These are phyloP conservation scores for Polypterus bichir DNA, from an alignment of 2,113 vertebrate species.

Conservation along the genomic window DNA sequence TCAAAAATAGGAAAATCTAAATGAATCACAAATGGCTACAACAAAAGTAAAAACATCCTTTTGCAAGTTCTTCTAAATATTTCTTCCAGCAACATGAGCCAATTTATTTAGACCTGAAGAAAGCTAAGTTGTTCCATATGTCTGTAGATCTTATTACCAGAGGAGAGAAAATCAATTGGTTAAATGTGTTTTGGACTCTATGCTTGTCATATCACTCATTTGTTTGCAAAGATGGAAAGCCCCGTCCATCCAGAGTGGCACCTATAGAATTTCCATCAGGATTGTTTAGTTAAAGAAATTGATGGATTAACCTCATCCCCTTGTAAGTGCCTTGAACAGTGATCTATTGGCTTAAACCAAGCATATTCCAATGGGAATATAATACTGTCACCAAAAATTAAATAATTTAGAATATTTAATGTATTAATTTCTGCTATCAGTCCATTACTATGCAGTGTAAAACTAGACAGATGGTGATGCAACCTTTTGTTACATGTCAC, in stretches of 20 bases:
- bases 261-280: slow-evolving; percentile 67
- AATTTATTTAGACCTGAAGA: slow-evolving; percentile 51
- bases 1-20: too few relatives aligned
- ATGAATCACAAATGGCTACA: too few relatives aligned
- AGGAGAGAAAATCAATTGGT: slow-evolving; percentile 95
- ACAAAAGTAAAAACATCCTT: not conserved
- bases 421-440: slow-evolving; percentile 61
- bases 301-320: slow-evolving; percentile 81
- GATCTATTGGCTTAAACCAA: slow-evolving; percentile 70
- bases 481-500: too few relatives aligned
- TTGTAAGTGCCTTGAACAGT: slow-evolving; percentile 54
- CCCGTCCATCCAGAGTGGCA: slow-evolving; percentile 77
- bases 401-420: slow-evolving; percentile 53
- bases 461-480: slow-evolving; percentile 19
- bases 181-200: slow-evolving; percentile 79
- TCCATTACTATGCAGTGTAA: slow-evolving; percentile 41
- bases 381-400: slow-evolving; percentile 39
- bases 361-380: slow-evolving; percentile 55
- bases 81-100: slow-evolving; percentile 27
- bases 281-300: slow-evolving; percentile 56
- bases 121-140: slow-evolving; percentile 60
- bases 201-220: slow-evolving; percentile 97
- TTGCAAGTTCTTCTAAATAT: not conserved
- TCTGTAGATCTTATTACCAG: slow-evolving; percentile 89
- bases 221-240: slow-evolving; percentile 71